Base-by-base conservation (phyloP, 1,140 invertebrate species). In the Zophobas morio region DNA sequence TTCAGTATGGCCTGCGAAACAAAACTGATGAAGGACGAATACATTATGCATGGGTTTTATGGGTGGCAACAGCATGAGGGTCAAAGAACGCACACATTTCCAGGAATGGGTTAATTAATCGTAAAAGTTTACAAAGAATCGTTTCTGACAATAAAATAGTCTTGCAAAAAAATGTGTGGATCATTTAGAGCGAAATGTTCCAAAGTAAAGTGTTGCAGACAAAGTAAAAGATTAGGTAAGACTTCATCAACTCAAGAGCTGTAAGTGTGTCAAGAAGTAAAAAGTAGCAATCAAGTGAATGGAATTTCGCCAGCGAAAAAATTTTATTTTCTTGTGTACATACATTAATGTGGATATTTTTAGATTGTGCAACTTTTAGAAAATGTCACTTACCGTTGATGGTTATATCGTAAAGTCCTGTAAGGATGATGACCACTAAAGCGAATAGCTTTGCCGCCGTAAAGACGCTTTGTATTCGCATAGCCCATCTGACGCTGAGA, bases 401-500 rank as follows among this genome's bases (percentile, higher is more conserved):
- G 72, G 56, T 36, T 39, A 96, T 88, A 81, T 94, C 92, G 81
- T 93, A 91, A 1, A 95, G 80, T 63, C 96, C 96, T 54, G 94
- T 92, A 32, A 95, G 85, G 72, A 98, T 95, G 82, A 98, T 97
- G 63, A 93, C 90, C 2, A 92, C 84, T 2, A 98, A 87, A 0
- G 96, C 97, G 5, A 95, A 82, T 0, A 98, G 87, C 87, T 98
- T 98, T 51, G 96, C 96, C 8, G 92, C 90, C 0, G 96, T 98
- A 87, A 98, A 98, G 2, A 98, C 86, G 84, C 95, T 94, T 85
- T 98, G 96, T 1, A 97, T 95, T 54, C 94, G 89, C 89, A 97
- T 97, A 0, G 96, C 93, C 92, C 94, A 94, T 84, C 94, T 91
- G 0, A 98, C 96, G 81, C 95, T 95, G 76, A 92, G 87, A 84